These are phyloP conservation scores for Camelus bactrianus DNA, from an alignment of 2,113 vertebrate species.

Conservation along the genomic window DNA sequence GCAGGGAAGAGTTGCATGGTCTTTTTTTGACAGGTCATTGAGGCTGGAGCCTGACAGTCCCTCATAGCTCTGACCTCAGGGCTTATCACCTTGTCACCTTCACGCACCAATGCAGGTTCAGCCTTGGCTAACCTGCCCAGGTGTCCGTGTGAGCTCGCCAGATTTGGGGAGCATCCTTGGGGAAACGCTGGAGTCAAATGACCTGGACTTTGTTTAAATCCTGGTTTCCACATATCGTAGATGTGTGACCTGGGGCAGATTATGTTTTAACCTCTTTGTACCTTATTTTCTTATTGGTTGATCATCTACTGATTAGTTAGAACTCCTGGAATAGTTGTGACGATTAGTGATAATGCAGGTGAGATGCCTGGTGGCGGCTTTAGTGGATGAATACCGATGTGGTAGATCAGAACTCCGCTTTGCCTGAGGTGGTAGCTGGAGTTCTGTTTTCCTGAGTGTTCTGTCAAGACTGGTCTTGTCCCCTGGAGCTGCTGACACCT, in stretches of 20 bases:
- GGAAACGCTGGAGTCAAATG: neutral
- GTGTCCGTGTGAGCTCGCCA: neutral
- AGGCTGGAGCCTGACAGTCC: accelerated
- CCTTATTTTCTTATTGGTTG: neutral
- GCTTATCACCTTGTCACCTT: neutral
- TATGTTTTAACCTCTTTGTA: neutral
- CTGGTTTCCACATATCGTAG: too few species aligned
- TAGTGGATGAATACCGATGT: accelerated
- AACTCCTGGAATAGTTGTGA: neutral
- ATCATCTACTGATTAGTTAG: accelerated
- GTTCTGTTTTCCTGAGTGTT: neutral
- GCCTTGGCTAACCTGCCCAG: accelerated
- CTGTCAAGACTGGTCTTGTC: neutral
- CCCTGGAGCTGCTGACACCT: neutral
- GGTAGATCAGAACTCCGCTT: neutral
- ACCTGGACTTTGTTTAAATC: neutral
- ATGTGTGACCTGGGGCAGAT: neutral
- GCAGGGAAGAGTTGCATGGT: accelerated
- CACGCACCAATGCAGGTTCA: neutral
- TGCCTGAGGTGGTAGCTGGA: neutral
- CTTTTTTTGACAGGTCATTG: neutral
- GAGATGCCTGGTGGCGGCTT: accelerated
- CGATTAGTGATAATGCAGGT: accelerated
- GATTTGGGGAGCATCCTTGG: neutral
- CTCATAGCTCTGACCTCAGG: neutral